A percentile compares a stretch with the other conserved stretches of the same genome.
These are phyloP conservation scores for Peromyscus aztecus DNA, from an alignment of 2,797 vertebrate genomes.

Conservation along the genomic window DNA sequence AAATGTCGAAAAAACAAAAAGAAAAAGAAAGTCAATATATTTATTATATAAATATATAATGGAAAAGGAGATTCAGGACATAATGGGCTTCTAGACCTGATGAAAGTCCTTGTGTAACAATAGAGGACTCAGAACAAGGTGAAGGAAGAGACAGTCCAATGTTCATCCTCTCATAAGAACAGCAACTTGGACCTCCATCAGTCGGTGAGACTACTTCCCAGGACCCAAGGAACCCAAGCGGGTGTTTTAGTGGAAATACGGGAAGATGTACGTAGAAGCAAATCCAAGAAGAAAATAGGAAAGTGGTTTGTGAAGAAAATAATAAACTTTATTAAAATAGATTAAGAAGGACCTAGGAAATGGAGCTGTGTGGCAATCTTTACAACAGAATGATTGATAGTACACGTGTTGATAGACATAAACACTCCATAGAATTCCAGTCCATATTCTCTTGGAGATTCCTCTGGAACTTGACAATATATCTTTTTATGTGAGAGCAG, in stretches of 20 bases:
- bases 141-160: neutral
- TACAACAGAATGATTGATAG: neutral
- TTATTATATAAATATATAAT: neutral
- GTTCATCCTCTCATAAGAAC: neutral
- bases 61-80: neutral
- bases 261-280: neutral
- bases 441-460: neutral
- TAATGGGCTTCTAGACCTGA: neutral
- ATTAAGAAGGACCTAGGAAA: neutral
- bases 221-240: neutral
- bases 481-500: neutral
- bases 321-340: slow-evolving; percentile 20
- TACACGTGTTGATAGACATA: neutral
- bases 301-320: slow-evolving; percentile 23
- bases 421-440: neutral
- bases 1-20: neutral
- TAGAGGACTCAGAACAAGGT: neutral
- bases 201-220: neutral
- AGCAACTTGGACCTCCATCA: neutral
- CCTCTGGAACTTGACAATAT: neutral
- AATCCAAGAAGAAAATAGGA: slow-evolving; percentile 15
- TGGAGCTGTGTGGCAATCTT: neutral
- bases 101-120: neutral
- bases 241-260: neutral
- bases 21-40: neutral